Evolutionary conservation across 1,140 invertebrate species (phyloP), one percentile per base, ranked within the genome.

Genomic region (Micrasema longulum): DNA sequence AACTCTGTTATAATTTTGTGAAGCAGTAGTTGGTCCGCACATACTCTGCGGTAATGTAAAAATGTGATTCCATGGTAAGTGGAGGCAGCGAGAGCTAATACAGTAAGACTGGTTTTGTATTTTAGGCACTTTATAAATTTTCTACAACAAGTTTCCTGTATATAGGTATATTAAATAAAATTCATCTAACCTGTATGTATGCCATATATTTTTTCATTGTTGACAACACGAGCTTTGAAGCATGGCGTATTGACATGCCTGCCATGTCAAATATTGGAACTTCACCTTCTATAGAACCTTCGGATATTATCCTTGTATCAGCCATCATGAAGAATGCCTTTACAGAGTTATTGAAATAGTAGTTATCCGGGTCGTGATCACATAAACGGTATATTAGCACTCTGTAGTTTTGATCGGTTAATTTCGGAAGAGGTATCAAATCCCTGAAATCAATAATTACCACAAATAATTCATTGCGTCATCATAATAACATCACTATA

Each of bases 301-400:
- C 82, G 55, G 87, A 87, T 1, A 86, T 86, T 38, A 92, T 85
- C 62, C 89, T 85, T 1, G 87, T 86, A 77, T 92, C 91, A 10
- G 90, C 86, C 7, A 90, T 80, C 89, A 92, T 92, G 73, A 89
- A 87, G 78, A 92, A 88, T 1, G 90, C 83, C 80, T 91, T 92
- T 12, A 91, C 84, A 1, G 86, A 84, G 69, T 91, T 89, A 41
- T 88, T 85, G 76, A 91, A 91, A 76, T 88, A 84, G 76, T 91
- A 93, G 71, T 89, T 79, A 31, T 88, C 86, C 4, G 89, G 80
- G 45, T 90, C 86, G 16, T 84, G 82, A 66, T 90, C 87, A 43
- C 80, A 82, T 10, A 93, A 78, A 4, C 89, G 87, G 76, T 89
- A 89, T 11, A 89, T 81, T 62, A 89, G 88, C 36, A 88, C 82